Evolutionary conservation across 1,140 invertebrate species (phyloP).

Genomic region (Halictus rubicundus): DNA sequence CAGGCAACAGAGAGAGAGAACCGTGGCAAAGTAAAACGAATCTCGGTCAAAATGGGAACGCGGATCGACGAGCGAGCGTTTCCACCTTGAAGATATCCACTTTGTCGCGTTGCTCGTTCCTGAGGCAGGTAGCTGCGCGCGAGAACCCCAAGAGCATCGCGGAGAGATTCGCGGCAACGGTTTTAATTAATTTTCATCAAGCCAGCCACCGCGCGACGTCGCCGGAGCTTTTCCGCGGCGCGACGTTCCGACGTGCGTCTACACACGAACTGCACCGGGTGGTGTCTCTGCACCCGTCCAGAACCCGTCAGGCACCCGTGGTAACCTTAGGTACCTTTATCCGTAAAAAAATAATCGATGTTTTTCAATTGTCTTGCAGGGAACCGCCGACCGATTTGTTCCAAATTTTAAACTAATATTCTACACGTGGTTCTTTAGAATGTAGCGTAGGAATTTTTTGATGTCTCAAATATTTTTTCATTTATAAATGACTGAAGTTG

Average conservation of each 20-base stretch:
- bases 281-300: not conserved
- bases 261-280: not conserved
- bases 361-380: no score
- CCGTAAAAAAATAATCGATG: no score
- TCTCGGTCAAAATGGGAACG: not conserved
- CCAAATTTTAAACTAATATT: no score
- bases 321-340: not conserved
- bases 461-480: no score
- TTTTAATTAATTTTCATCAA: conserved; percentile 1
- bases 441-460: no score
- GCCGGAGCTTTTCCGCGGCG: not conserved
- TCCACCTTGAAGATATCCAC: not conserved
- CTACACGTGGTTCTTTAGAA: no score
- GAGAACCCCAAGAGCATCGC: not conserved
- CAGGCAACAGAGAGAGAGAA: no score
- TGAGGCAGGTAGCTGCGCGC: not conserved
- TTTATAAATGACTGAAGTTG: no score
- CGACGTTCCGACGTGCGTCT: not conserved
- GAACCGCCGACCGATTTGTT: no score
- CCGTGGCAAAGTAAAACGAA: no score
- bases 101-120: no score
- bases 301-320: not conserved
- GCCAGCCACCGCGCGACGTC: not conserved
- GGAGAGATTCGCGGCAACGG: not conserved
- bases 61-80: not conserved